phyloP scores from a whole-genome alignment of 2,113 vertebrate species.

The Oreamnos americanus region DNA sequence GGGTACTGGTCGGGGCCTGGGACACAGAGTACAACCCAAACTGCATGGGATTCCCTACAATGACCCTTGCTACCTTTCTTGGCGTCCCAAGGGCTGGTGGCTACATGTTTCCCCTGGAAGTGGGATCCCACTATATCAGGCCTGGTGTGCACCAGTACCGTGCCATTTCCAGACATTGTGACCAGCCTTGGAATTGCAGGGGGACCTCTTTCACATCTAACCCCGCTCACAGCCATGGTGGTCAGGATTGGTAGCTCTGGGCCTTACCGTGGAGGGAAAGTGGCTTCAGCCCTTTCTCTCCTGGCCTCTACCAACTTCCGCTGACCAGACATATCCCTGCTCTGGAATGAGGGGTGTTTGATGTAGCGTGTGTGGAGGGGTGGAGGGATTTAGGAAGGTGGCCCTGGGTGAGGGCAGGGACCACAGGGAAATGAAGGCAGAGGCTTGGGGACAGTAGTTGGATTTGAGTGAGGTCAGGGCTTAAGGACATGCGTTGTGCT shows the following conservation, averaged over 20 bases:
- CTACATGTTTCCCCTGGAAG: not conserved
- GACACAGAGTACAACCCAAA: no score
- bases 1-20: no score
- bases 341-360: not conserved
- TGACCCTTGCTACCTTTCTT: no score
- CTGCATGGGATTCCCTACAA: no score
- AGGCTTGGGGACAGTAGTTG: not conserved
- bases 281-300: not conserved
- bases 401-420: not conserved
- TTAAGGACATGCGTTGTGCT: no score
- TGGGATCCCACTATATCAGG: not conserved
- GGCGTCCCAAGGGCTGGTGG: no score
- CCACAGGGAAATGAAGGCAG: not conserved
- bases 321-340: no score
- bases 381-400: not conserved
- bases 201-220: not conserved
- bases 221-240: not conserved
- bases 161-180: not conserved
- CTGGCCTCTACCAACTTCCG: no score
- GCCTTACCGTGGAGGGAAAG: not conserved
- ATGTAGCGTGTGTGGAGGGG: not conserved
- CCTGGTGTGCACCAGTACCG: not conserved
- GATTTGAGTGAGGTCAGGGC: not conserved
- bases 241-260: not conserved
- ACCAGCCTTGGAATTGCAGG: not conserved